A percentile compares a stretch with the other conserved stretches of the same genome.
These are phyloP conservation scores for Mystacides longicornis DNA, from an alignment of 2,888 invertebrate genomes.

Conservation along the genomic window DNA sequence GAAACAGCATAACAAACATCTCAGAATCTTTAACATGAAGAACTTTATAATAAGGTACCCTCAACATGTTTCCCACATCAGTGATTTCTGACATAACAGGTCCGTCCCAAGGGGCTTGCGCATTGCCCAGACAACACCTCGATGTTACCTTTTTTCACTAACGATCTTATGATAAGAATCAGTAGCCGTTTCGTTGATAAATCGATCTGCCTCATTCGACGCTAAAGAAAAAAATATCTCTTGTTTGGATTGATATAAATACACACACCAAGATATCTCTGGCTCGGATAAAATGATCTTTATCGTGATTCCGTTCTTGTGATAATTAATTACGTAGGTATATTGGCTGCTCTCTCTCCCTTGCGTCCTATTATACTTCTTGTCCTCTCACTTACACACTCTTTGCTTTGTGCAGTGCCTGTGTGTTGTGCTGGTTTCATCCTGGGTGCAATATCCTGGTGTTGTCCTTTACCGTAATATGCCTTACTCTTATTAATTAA, in stretches of 20 bases:
- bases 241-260: no score
- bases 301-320: constrained; percentile 20
- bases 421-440: constrained; percentile 2
- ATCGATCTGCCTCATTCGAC: constrained; percentile 21
- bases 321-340: constrained; percentile 23
- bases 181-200: constrained; percentile 20
- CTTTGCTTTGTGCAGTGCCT: neutral
- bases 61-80: no score
- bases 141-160: neutral
- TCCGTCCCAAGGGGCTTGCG: no score
- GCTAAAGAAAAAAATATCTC: constrained; percentile 7
- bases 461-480: no score
- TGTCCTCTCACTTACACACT: neutral
- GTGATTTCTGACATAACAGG: no score
- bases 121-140: constrained; percentile 1
- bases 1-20: no score
- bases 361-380: neutral
- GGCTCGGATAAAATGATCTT: no score
- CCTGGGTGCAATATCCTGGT: constrained; percentile 10
- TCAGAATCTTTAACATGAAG: no score
- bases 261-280: no score
- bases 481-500: no score
- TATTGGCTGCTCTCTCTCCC: neutral
- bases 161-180: constrained; percentile 13
- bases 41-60: no score